Conservation (phyloP, 2,113 vertebrate species). For the Columbina picui region DNA sequence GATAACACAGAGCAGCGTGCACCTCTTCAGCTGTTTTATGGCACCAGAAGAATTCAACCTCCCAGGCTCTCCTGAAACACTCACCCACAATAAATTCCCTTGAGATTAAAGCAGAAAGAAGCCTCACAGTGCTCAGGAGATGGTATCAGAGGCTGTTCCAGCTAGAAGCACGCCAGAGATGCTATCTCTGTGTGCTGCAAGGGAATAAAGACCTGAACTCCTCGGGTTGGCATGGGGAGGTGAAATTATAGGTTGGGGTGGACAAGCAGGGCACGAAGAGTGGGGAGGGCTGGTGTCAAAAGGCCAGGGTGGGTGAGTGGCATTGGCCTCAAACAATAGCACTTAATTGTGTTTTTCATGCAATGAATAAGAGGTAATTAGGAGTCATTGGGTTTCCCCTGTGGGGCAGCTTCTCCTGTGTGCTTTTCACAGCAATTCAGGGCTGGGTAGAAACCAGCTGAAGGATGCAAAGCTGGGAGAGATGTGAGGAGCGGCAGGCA, state of each 20-base stretch:
- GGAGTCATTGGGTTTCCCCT: neutral
- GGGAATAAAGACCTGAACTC: neutral
- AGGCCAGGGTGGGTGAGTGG: neutral
- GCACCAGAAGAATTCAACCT: slow-evolving; percentile 16
- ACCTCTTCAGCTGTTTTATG: neutral
- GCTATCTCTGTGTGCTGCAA: slow-evolving; percentile 11
- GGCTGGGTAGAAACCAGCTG: neutral
- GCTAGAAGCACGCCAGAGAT: neutral
- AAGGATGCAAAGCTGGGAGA: neutral
- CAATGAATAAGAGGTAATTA: slow-evolving; percentile 38
- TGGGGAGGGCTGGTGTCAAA: neutral
- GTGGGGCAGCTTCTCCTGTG: neutral
- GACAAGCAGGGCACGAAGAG: neutral
- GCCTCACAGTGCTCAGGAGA: neutral
- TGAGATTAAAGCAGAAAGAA: slow-evolving; percentile 1
- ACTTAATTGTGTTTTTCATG: slow-evolving; percentile 5
- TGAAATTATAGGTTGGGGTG: neutral
- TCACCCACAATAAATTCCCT: slow-evolving; percentile 37
- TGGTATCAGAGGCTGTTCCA: neutral
- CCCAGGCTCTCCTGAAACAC: slow-evolving; percentile 5
- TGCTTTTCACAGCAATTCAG: neutral
- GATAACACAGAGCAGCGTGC: neutral
- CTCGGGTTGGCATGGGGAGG: accelerated
- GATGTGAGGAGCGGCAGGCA: neutral
- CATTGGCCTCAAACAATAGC: neutral